These are phyloP conservation scores for Semotilus atromaculatus DNA, from an alignment of 2,797 vertebrate species.

Conservation along the genomic window DNA sequence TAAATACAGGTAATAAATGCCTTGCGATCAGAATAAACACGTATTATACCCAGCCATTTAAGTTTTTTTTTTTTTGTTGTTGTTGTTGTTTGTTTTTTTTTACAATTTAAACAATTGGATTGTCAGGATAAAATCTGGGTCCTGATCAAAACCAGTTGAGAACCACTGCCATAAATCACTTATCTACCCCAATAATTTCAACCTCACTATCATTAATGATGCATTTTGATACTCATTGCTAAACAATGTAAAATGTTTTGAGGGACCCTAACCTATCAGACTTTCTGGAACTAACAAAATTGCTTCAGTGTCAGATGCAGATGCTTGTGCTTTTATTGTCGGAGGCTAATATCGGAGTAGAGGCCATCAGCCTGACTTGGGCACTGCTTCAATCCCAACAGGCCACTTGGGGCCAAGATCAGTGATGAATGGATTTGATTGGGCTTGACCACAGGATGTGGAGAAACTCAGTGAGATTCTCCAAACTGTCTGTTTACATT, in stretches of 20 bases:
- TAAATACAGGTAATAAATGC: neutral
- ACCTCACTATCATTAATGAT: neutral
- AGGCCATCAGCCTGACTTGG: constrained; percentile 27
- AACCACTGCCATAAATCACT: neutral
- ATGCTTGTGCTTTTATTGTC: neutral
- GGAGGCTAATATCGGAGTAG: neutral
- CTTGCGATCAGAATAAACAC: neutral
- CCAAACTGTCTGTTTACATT: neutral
- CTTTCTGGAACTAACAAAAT: neutral
- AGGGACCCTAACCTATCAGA: neutral
- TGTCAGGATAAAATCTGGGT: neutral
- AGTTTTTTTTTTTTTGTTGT: too few species aligned
- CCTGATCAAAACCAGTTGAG: neutral
- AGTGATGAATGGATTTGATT: constrained; percentile 7
- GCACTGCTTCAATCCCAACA: constrained; percentile 27
- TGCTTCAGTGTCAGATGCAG: neutral
- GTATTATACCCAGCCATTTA: too few species aligned
- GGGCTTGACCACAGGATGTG: constrained; percentile 10
- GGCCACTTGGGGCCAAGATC: constrained; percentile 4
- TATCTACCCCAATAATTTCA: neutral
- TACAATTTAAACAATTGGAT: neutral
- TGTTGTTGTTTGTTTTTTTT: too few species aligned
- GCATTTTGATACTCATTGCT: neutral
- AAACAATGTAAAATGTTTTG: neutral
- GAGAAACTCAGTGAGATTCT: constrained; percentile 4